A percentile compares a stretch with the other conserved stretches of the same genome.
Conservation (phyloP, 2,888 invertebrate species). For the Rapana venosa region DNA sequence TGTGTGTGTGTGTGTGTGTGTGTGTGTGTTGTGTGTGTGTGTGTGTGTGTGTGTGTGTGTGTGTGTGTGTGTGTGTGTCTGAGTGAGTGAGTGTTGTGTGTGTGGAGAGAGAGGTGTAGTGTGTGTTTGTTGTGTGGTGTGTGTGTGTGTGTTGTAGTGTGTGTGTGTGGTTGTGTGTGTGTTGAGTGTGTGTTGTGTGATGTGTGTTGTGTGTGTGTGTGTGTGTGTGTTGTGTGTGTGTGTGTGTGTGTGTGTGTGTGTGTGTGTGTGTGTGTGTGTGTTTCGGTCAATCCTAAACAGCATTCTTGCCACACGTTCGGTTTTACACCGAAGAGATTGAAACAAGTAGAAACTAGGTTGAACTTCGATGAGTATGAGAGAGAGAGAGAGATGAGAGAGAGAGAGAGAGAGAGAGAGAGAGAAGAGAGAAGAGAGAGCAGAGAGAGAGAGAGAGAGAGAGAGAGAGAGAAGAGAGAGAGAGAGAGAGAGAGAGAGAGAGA, state of each 20-base stretch:
- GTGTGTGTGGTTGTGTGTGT: background rate
- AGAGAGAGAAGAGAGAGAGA: too few relatives aligned
- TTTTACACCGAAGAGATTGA: too few relatives aligned
- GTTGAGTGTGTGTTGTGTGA: background rate
- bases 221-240: background rate
- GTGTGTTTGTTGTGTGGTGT: background rate
- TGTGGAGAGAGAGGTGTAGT: background rate
- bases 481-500: too few relatives aligned
- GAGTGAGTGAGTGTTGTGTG: background rate
- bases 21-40: background rate
- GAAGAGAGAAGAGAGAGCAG: too few relatives aligned
- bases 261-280: conserved; percentile 7
- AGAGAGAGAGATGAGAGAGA: background rate
- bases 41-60: conserved; percentile 9
- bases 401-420: too few relatives aligned
- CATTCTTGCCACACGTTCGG: too few relatives aligned
- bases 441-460: too few relatives aligned
- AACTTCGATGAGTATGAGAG: background rate
- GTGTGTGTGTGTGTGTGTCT: background rate
- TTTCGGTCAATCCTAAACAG: background rate
- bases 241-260: background rate
- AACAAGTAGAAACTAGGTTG: too few relatives aligned
- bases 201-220: background rate
- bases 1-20: background rate
- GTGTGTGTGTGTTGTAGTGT: background rate